A percentile compares a stretch with the other conserved stretches of the same genome.
These are phyloP conservation scores for Cercopithecus mona DNA, from an alignment of 2,113 vertebrate species.

Conservation along the genomic window DNA sequence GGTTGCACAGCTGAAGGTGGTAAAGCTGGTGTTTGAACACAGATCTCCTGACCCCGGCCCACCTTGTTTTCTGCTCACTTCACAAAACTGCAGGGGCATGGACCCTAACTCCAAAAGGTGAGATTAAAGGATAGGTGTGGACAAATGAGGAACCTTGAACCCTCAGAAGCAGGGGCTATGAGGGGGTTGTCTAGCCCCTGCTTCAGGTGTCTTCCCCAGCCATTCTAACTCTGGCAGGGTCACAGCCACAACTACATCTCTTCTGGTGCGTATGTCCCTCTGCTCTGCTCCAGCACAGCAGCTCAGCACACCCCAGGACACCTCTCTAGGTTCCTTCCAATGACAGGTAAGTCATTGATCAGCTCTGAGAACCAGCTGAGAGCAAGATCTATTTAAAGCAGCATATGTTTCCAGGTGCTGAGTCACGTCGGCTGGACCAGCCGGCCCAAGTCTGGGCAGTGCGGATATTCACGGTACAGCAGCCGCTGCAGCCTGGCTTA, in stretches of 20 bases:
- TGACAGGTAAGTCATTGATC: background rate
- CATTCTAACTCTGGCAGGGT: background rate
- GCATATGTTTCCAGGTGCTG: slow-evolving; percentile 12
- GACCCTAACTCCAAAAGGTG: background rate
- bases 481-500: background rate
- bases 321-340: background rate
- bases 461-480: fast-evolving
- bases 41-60: background rate
- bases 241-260: background rate
- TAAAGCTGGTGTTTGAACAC: background rate
- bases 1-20: background rate
- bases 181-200: too few species aligned
- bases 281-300: background rate
- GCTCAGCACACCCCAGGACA: background rate
- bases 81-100: background rate
- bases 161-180: background rate
- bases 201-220: background rate
- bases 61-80: background rate
- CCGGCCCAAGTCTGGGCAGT: background rate
- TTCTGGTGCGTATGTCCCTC: background rate
- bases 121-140: background rate
- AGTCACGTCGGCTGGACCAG: background rate
- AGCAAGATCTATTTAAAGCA: slow-evolving; percentile 48
- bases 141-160: too few species aligned
- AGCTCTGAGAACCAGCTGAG: background rate